Evolutionary conservation across 2,888 invertebrate species (phyloP).

Genomic region (Electrophaes corylata): DNA sequence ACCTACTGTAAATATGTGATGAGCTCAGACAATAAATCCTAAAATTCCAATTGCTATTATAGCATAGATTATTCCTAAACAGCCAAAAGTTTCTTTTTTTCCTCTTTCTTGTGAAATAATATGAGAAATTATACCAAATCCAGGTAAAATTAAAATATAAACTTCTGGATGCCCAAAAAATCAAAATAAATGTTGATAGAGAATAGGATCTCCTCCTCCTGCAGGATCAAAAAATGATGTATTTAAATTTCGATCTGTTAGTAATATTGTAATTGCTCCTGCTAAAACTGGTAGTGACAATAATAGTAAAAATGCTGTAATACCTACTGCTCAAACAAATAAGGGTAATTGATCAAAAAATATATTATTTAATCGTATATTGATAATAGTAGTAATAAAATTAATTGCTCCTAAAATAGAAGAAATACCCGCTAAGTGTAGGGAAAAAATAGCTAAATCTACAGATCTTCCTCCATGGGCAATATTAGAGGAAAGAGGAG

Average conservation of each 20-base stretch:
- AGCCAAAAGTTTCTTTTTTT: slow-evolving; percentile 90
- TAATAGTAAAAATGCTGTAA: slow-evolving; percentile 81
- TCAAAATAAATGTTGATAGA: slow-evolving; percentile 94
- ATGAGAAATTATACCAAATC: slow-evolving; percentile 92
- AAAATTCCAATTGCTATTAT: slow-evolving; percentile 91
- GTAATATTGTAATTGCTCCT: slow-evolving; percentile 91
- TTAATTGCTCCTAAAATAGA: slow-evolving; percentile 91
- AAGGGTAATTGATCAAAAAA: slow-evolving; percentile 87
- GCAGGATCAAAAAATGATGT: slow-evolving; percentile 92
- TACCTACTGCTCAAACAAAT: slow-evolving; percentile 89
- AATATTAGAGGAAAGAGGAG: slow-evolving; percentile 86
- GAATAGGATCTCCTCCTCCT: slow-evolving; percentile 91
- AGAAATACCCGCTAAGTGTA: slow-evolving; percentile 89
- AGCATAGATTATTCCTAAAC: slow-evolving; percentile 92
- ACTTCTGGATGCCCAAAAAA: slow-evolving; percentile 95
- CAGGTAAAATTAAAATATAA: slow-evolving; percentile 93
- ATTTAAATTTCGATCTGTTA: slow-evolving; percentile 92
- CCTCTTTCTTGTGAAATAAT: slow-evolving; percentile 90
- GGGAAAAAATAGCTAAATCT: slow-evolving; percentile 90
- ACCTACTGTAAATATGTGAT: slow-evolving; percentile 93
- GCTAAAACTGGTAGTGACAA: slow-evolving; percentile 90
- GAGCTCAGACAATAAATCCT: slow-evolving; percentile 93
- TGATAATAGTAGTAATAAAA: slow-evolving; percentile 91
- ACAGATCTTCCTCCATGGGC: slow-evolving; percentile 88
- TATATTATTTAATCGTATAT: slow-evolving; percentile 86